These are phyloP conservation scores for Sebastes diaconus DNA, from an alignment of 2,797 vertebrate genomes.

Conservation along the genomic window DNA sequence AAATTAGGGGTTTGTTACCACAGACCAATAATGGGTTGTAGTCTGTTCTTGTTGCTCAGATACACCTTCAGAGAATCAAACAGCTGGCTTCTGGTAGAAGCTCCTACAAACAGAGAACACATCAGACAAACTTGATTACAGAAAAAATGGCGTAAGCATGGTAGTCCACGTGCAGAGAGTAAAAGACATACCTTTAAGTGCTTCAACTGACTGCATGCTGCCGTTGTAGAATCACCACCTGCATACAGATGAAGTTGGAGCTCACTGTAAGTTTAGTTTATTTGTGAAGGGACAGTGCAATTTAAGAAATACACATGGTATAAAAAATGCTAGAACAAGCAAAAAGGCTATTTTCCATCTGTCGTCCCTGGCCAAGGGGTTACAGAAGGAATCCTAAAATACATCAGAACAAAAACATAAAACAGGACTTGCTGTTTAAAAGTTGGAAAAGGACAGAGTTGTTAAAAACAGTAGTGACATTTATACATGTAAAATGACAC, in stretches of 20 bases:
- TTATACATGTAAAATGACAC: too few relatives aligned
- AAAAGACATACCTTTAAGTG: slow-evolving; percentile 2
- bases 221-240: slow-evolving; percentile 34
- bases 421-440: too few relatives aligned
- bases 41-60: slow-evolving; percentile 70
- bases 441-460: too few relatives aligned
- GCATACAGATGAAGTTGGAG: background rate
- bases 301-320: background rate
- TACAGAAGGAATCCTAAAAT: too few relatives aligned
- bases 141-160: background rate
- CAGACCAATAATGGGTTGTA: slow-evolving; percentile 80
- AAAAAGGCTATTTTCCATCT: too few relatives aligned
- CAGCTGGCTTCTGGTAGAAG: slow-evolving; percentile 57
- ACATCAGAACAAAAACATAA: too few relatives aligned
- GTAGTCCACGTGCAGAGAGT: background rate
- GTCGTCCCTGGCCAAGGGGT: too few relatives aligned
- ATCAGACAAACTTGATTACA: background rate
- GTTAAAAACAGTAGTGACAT: too few relatives aligned
- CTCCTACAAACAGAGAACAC: slow-evolving; percentile 21
- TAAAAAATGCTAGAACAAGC: background rate
- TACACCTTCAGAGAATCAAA: slow-evolving; percentile 70
- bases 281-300: background rate
- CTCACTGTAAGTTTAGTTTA: background rate
- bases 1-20: background rate
- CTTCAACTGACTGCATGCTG: slow-evolving; percentile 56